A percentile compares a stretch with the other conserved stretches of the same genome.
phyloP scores from a whole-genome alignment of 2,888 invertebrate genomes.

The Drosophila parthenogenetica region DNA sequence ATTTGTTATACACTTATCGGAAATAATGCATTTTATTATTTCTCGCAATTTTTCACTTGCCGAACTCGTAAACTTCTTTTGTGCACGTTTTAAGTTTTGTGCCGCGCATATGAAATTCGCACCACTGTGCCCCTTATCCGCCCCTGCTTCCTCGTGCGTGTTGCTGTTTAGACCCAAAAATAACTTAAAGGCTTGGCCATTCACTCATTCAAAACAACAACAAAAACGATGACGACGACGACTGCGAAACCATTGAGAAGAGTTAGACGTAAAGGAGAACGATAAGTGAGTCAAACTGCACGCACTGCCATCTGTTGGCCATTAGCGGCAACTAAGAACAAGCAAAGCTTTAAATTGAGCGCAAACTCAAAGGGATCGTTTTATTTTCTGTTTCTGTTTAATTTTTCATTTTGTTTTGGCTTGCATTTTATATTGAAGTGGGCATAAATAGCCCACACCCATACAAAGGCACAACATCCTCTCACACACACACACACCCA shows the following conservation, averaged over 20 bases:
- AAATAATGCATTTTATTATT: not conserved
- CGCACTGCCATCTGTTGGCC: conserved; percentile 68
- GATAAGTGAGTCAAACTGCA: conserved; percentile 33
- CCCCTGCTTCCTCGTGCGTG: conserved; percentile 3
- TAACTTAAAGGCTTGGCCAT: conserved; percentile 51
- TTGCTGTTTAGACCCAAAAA: conserved; percentile 40
- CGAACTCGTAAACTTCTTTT: conserved; percentile 55
- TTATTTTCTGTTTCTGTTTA: conserved; percentile 5
- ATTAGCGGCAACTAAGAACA: conserved; percentile 47
- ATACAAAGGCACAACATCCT: conserved; percentile 51
- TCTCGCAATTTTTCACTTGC: conserved; percentile 41
- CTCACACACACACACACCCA: conserved; percentile 25
- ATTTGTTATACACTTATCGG: not conserved
- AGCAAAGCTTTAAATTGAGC: conserved; percentile 49
- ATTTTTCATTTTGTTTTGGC: conserved; percentile 2
- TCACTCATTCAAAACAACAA: conserved; percentile 21
- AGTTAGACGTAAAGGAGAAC: conserved; percentile 42
- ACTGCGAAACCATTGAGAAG: conserved; percentile 22
- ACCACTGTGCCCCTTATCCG: not conserved
- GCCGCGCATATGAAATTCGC: conserved; percentile 26
- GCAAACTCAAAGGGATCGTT: conserved; percentile 66
- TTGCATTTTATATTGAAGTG: conserved; percentile 23
- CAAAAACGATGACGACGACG: conserved; percentile 4
- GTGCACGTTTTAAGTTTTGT: conserved; percentile 17
- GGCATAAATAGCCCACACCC: conserved; percentile 40